These are phyloP conservation scores for Chalcis sispes DNA, from an alignment of 2,888 invertebrate genomes.

Conservation along the genomic window DNA sequence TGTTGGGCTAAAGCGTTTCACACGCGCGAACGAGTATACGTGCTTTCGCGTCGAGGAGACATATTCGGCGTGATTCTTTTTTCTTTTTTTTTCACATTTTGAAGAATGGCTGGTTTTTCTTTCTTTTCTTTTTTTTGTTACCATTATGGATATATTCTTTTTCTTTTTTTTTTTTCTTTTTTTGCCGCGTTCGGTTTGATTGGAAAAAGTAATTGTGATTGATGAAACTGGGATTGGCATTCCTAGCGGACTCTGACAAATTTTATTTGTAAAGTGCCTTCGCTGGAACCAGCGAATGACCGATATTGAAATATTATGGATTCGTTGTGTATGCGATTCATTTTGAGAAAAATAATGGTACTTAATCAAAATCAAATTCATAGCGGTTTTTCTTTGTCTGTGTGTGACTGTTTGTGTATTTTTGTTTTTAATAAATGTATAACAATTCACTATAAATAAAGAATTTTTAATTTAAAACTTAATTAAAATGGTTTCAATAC, in stretches of 20 bases:
- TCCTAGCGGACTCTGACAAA: background rate
- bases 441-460: too few species aligned
- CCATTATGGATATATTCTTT: background rate
- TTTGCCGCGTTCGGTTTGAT: background rate
- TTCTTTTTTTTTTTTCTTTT: background rate
- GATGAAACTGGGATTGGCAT: conserved; percentile 7
- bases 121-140: conserved; percentile 1
- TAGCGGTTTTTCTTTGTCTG: too few species aligned
- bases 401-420: too few species aligned
- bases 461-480: too few species aligned
- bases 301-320: too few species aligned
- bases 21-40: too few species aligned
- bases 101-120: background rate
- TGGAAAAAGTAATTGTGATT: conserved; percentile 29
- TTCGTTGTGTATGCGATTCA: too few species aligned
- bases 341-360: too few species aligned
- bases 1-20: background rate
- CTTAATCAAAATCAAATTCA: too few species aligned
- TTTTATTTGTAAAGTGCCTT: conserved; percentile 5
- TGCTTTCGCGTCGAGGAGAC: background rate
- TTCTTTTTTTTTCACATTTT: too few species aligned
- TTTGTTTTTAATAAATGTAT: too few species aligned
- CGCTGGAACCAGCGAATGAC: background rate
- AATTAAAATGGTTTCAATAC: too few species aligned
- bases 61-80: conserved; percentile 12